These are phyloP conservation scores for Phoxinus dragarum DNA, from an alignment of 2,797 vertebrate genomes.

Conservation along the genomic window DNA sequence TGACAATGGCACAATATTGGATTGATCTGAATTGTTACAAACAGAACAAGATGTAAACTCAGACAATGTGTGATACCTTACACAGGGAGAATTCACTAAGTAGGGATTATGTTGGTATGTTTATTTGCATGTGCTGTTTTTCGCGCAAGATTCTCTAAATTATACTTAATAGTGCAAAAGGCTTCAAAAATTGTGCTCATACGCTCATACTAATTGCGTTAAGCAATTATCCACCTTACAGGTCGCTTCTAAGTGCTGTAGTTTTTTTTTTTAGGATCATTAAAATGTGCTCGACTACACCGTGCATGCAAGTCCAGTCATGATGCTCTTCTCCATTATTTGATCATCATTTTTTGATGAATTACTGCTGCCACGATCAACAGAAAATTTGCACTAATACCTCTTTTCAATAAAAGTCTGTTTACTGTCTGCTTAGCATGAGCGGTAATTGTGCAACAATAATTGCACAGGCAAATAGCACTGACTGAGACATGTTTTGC, in stretches of 20 bases:
- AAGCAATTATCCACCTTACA: neutral
- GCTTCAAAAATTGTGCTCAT: neutral
- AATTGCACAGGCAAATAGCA: conserved; percentile 32
- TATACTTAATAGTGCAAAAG: neutral
- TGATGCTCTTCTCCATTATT: conserved; percentile 15
- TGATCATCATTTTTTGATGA: conserved; percentile 36
- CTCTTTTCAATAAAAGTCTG: conserved; percentile 16
- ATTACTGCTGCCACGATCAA: conserved; percentile 11
- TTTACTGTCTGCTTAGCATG: neutral
- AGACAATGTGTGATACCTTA: neutral
- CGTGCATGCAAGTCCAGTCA: neutral
- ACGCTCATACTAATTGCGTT: neutral
- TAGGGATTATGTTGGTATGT: neutral
- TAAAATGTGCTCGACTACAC: neutral
- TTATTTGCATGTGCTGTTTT: conserved; percentile 5
- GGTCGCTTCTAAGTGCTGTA: neutral
- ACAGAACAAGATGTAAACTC: neutral
- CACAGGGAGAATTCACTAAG: neutral
- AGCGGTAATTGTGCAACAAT: neutral
- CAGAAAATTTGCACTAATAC: conserved; percentile 12
- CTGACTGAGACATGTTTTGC: conserved; percentile 2
- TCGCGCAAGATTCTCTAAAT: neutral
- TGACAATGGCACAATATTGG: neutral
- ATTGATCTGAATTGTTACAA: neutral
- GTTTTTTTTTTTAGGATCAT: conserved; percentile 10